A percentile compares a stretch with the other conserved stretches of the same genome.
phyloP scores from a whole-genome alignment of 2,888 invertebrate genomes.

The Ormyrus pomaceus region DNA sequence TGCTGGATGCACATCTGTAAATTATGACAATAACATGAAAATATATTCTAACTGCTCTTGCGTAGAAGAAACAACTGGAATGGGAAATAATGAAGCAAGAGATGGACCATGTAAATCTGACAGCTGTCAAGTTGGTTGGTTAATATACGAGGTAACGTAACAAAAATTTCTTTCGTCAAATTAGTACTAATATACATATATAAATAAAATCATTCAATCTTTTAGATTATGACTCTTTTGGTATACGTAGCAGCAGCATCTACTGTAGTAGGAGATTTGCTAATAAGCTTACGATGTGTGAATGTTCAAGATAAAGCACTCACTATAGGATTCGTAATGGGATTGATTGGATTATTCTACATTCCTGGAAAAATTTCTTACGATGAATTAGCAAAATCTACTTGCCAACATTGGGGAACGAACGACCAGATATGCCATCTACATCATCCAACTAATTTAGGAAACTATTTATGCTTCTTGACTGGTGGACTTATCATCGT shows the following conservation, averaged over 20 bases:
- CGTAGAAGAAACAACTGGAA: constrained; percentile 65
- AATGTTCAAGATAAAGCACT: constrained; percentile 80
- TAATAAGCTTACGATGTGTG: constrained; percentile 79
- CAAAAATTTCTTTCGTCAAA: too few species aligned
- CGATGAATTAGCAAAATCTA: constrained; percentile 77
- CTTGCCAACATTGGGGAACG: constrained; percentile 76
- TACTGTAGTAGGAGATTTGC: constrained; percentile 76
- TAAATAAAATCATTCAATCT: background rate
- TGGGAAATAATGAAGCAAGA: constrained; percentile 71
- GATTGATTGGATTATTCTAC: constrained; percentile 78
- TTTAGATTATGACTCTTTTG: constrained; percentile 74
- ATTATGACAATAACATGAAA: constrained; percentile 75
- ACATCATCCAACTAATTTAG: constrained; percentile 76
- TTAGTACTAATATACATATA: too few species aligned
- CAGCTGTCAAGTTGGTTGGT: constrained; percentile 77
- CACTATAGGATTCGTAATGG: constrained; percentile 79
- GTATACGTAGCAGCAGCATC: constrained; percentile 74
- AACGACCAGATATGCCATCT: constrained; percentile 75
- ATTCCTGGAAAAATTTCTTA: constrained; percentile 82
- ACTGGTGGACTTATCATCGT: constrained; percentile 75
- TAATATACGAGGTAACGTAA: constrained; percentile 73
- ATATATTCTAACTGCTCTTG: constrained; percentile 78
- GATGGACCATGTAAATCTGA: constrained; percentile 78
- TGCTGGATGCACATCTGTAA: constrained; percentile 80
- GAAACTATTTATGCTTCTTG: constrained; percentile 76